Evolutionary conservation across 2,113 vertebrate species (phyloP), one percentile per base, ranked within the genome.

Genomic region (Regulus satrapa): DNA sequence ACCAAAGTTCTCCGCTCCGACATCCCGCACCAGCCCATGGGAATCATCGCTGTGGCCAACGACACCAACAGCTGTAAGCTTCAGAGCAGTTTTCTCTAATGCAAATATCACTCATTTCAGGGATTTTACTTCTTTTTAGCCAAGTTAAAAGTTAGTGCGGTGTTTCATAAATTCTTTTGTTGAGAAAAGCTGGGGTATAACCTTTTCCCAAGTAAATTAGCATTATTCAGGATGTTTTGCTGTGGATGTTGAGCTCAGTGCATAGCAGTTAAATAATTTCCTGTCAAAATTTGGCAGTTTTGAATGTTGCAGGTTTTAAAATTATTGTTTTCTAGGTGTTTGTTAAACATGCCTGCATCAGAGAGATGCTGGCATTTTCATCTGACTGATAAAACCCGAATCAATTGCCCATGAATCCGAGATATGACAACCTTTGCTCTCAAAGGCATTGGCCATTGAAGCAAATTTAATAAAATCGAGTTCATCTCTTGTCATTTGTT

Each of bases 21-120:
- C 61, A 99, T 99, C 76, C 99, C 99, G 1, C 99, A 99, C 96
- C 99, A 99, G 75, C 99, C 99, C 15, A 99, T 99, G 99, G 99
- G 99, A 55, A 99, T 99, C 62, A 98, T 99, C 52, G 99, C 99
- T 59, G 99, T 99, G 36, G 98, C 99, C 86, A 99, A 98, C 71
- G 99, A 99, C 92, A 99, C 99, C 69, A 99, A 99, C 96, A 99
- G 98, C 83, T 99, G 99, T 99, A 98, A 99, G 99, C 99, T 66
- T 5, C 51, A 25, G 28, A 91, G 40, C 43, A 77, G 3, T 32
- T 67, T 78, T 49, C 8, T 8, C 48, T 64, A 38, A 46, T 66
- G 77, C 18, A 52, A 56, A 0, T 45, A 34, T 29, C 6, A 3
- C 14, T 77, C 1, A 2, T 89, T 69, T 81, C 21, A 59, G 24